Conservation (phyloP, 2,797 vertebrate genomes). For the Mormyrus hasselquistii region DNA sequence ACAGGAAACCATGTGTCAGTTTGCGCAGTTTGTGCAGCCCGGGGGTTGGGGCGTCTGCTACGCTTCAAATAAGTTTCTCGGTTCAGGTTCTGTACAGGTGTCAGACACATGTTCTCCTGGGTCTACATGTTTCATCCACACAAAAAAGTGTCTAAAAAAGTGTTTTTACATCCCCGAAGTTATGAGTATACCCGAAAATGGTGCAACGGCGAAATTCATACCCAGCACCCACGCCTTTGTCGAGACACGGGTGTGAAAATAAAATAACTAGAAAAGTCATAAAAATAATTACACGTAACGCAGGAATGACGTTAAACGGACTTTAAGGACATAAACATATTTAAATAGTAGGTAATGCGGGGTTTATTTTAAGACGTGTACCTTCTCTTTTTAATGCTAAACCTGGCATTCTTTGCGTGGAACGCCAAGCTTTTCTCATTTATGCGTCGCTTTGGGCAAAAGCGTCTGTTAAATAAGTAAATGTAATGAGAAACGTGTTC, state of each 20-base stretch:
- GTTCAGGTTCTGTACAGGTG: not conserved
- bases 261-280: not conserved
- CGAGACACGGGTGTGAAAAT: not conserved
- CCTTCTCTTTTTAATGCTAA: not conserved
- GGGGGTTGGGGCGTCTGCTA: not conserved
- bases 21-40: not conserved
- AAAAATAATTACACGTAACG: not conserved
- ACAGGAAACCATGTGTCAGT: conserved; percentile 4
- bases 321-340: not conserved
- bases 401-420: not conserved
- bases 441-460: not conserved
- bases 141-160: not conserved
- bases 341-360: not conserved
- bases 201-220: not conserved
- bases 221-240: not conserved
- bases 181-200: not conserved
- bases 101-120: not conserved
- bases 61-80: not conserved
- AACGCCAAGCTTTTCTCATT: not conserved
- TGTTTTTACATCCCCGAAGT: not conserved
- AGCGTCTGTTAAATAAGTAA: not conserved
- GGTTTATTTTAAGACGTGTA: not conserved
- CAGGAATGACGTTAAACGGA: not conserved
- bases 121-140: not conserved
- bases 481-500: conserved; percentile 1